Percentiles rank a stretch among this genome's conserved stretches.
Conservation (phyloP, 2,888 invertebrate genomes). For the Sipha maydis region DNA sequence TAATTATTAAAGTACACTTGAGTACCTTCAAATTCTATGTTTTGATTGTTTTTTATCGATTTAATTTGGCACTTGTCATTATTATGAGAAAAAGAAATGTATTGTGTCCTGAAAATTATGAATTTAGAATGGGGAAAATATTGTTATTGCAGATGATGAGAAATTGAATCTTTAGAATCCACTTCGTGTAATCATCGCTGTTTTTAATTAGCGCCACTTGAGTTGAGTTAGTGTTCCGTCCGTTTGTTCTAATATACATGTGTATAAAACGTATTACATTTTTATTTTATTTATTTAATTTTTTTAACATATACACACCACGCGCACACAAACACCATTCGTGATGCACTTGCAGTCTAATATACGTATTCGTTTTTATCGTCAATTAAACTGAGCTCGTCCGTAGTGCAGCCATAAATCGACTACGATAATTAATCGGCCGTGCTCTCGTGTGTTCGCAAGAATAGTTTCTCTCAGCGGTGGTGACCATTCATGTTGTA, state of each 20-base stretch:
- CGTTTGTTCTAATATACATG: neutral
- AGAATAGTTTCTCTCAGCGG: neutral
- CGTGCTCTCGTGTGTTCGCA: neutral
- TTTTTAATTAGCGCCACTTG: neutral
- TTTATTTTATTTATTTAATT: neutral
- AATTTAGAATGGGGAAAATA: no score
- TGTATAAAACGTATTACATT: neutral
- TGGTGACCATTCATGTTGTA: neutral
- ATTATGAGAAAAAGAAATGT: neutral
- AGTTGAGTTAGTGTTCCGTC: neutral
- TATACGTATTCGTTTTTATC: conserved; percentile 8
- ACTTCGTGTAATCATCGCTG: neutral
- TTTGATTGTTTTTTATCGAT: neutral
- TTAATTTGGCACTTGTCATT: neutral
- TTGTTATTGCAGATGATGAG: neutral
- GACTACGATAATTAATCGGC: conserved; percentile 11
- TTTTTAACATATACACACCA: neutral
- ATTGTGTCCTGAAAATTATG: no score
- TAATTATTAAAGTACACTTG: no score
- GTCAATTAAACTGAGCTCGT: conserved; percentile 40
- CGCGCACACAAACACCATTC: neutral
- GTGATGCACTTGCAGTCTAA: neutral
- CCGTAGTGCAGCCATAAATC: conserved; percentile 18
- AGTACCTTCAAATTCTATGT: no score
- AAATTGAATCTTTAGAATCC: neutral